phyloP scores from a whole-genome alignment of 2,888 invertebrate genomes.

The Hemistola chrysoprasaria region DNA sequence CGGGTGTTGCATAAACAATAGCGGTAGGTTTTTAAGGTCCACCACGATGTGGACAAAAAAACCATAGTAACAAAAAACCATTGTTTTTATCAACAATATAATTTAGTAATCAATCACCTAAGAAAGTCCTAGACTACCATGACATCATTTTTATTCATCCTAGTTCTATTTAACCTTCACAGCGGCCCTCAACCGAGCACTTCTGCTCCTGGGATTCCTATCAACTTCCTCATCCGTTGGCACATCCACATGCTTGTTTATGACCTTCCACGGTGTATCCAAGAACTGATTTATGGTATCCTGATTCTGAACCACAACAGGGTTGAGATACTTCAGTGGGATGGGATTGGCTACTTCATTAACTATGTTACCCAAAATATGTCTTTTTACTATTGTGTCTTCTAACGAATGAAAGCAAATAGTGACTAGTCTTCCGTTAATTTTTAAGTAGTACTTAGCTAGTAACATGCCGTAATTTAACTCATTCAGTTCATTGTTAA shows the following conservation, averaged over 20 bases:
- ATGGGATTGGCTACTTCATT: constrained; percentile 87
- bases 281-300: constrained; percentile 83
- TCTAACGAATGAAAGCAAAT: constrained; percentile 96
- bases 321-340: constrained; percentile 87
- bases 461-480: constrained; percentile 93
- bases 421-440: constrained; percentile 89
- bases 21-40: too few relatives aligned
- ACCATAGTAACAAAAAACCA: too few relatives aligned
- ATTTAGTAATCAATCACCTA: too few relatives aligned
- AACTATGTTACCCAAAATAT: constrained; percentile 89
- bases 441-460: constrained; percentile 89
- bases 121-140: too few relatives aligned
- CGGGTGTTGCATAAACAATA: too few relatives aligned
- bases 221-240: constrained; percentile 89
- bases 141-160: too few relatives aligned
- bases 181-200: constrained; percentile 94
- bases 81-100: too few relatives aligned
- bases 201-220: constrained; percentile 92
- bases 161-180: constrained; percentile 83
- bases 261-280: constrained; percentile 87
- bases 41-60: too few relatives aligned
- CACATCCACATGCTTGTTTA: constrained; percentile 90
- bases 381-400: constrained; percentile 96
- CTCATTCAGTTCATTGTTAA: constrained; percentile 98
- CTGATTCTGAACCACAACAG: constrained; percentile 81